Base-by-base conservation (phyloP, 2,113 vertebrate genomes). In the Periophthalmus modestus region DNA sequence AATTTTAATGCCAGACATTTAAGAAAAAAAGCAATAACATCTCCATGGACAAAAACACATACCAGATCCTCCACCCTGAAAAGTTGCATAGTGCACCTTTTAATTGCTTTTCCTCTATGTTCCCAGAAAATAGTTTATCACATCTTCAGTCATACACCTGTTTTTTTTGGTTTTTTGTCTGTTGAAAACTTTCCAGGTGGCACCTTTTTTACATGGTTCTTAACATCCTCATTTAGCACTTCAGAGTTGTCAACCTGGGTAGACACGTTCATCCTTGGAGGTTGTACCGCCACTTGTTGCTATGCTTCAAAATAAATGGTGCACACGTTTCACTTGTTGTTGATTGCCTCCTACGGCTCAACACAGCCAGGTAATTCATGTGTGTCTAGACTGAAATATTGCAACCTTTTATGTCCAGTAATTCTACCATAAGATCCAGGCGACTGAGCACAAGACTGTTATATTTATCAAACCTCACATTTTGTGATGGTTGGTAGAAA, bases 281-380 rank as follows among this genome's bases (percentile, higher is more conserved):
- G 61, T 34, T 46, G 43, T 47, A 0, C 48, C 7, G 3, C 66
- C 50, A 82, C 80, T 80, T 84, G 83, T 86, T 88, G 83, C 85
- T 67, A 47, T 55, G 82, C 85, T 65, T 52, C 54, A 68, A 66
- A 72, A 57, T 82, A 62, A 34, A 66, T 69, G 61, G 63, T 65
- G 72, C 70, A 6, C 47, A 54, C 66, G 74, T 79, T 67, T 81
- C 47, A 54, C 73, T 58, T 48, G 21, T 65, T 72, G 62, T 55
- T 68, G 65, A 73, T 62, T 39, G 57, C 65, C 55, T 9, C 70
- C 50, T 75, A 14, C 33, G 13, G 75, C 70, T 54, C 70, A 54
- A 62, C 68, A 75, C 75, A 62, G 7, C 47, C 46, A 24, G 68
- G 12, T 15, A 19, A 82, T 67, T 34, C 43, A 21, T 58, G 74